A percentile compares a stretch with the other conserved stretches of the same genome.
phyloP scores from a whole-genome alignment of 2,113 vertebrate species.

The Channa argus region DNA sequence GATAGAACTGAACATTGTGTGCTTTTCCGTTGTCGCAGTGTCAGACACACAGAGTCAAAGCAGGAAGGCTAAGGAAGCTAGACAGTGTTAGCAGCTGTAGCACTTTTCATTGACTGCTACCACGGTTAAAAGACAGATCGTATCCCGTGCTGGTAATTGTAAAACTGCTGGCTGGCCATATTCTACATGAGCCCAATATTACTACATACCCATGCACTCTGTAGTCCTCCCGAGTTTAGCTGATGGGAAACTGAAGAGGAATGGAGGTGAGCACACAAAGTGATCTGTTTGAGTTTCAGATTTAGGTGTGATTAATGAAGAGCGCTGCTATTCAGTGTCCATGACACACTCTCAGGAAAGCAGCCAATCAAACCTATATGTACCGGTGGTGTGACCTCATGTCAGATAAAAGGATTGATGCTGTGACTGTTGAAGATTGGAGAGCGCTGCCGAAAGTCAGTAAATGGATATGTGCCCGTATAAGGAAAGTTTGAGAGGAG shows the following conservation, averaged over 20 bases:
- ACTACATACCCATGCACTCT: constrained; percentile 14
- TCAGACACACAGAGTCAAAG: constrained; percentile 37
- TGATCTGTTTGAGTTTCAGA: constrained; percentile 33
- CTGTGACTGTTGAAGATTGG: background rate
- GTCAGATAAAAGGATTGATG: constrained; percentile 35
- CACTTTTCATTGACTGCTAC: constrained; percentile 29
- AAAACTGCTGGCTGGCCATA: constrained; percentile 1
- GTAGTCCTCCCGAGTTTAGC: constrained; percentile 18
- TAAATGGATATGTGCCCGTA: constrained; percentile 10
- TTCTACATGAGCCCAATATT: background rate
- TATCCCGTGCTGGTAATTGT: constrained; percentile 14
- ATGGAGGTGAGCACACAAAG: constrained; percentile 14
- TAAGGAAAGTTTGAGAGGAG: constrained; percentile 15
- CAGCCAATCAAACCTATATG: constrained; percentile 29
- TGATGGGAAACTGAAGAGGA: constrained; percentile 24
- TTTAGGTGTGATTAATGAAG: constrained; percentile 49
- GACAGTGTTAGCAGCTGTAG: constrained; percentile 34
- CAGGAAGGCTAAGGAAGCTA: constrained; percentile 22
- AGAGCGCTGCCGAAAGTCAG: constrained; percentile 8
- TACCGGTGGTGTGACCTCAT: background rate
- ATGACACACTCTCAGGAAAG: constrained; percentile 17
- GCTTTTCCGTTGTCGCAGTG: constrained; percentile 50
- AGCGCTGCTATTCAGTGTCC: constrained; percentile 10
- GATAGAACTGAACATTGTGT: constrained; percentile 55
- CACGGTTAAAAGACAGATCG: constrained; percentile 18